Conservation (phyloP, 2,797 vertebrate genomes). For the Phataginus tetradactyla region DNA sequence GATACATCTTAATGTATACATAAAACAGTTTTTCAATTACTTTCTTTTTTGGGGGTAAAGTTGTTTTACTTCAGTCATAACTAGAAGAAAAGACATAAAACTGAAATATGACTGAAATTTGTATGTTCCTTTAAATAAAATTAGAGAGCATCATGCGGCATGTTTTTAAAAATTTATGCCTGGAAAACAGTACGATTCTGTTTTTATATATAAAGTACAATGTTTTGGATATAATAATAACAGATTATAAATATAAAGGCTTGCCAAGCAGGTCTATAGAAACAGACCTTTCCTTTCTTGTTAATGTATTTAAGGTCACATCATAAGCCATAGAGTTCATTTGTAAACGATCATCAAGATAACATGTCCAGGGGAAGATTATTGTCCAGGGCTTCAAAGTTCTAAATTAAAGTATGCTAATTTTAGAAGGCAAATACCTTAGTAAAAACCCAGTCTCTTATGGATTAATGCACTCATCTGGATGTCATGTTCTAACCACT, state of each 20-base stretch:
- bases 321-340: constrained; percentile 53
- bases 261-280: constrained; percentile 69
- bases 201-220: constrained; percentile 80
- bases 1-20: background rate
- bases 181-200: constrained; percentile 81
- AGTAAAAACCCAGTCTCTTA: background rate
- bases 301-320: constrained; percentile 71
- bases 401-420: background rate
- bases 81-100: constrained; percentile 45
- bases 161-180: constrained; percentile 59
- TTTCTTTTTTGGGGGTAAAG: constrained; percentile 39
- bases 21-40: constrained; percentile 53
- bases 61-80: constrained; percentile 40
- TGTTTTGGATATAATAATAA: constrained; percentile 78
- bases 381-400: background rate
- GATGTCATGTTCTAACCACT: background rate
- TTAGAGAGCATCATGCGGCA: constrained; percentile 25
- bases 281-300: constrained; percentile 78
- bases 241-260: constrained; percentile 74
- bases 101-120: background rate
- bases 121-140: constrained; percentile 55
- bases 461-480: constrained; percentile 9
- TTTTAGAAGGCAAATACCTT: background rate
- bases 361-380: constrained; percentile 17
- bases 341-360: constrained; percentile 52